These are phyloP conservation scores for Diglossa cyanea DNA, from an alignment of 2,797 vertebrate genomes.

Conservation along the genomic window DNA sequence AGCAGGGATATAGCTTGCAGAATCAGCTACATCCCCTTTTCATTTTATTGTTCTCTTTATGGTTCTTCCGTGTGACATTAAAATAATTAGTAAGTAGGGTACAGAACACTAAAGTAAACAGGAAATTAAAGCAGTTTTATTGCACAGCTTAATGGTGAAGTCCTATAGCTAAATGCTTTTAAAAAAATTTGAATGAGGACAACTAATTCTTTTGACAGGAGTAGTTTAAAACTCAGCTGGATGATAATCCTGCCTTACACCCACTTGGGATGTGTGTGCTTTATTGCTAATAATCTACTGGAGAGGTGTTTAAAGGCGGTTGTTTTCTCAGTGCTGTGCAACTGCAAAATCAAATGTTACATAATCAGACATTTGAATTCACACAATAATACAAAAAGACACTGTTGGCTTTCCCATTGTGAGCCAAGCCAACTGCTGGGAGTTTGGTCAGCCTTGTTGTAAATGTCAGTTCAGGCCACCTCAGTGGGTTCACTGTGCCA, in stretches of 20 bases:
- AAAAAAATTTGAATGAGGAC: not conserved
- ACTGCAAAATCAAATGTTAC: not conserved
- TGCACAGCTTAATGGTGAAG: not conserved
- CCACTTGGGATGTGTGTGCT: not conserved
- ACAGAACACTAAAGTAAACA: constrained; percentile 37
- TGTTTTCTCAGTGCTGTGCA: not conserved
- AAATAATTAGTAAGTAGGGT: constrained; percentile 51
- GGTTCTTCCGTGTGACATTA: constrained; percentile 37
- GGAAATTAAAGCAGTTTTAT: constrained; percentile 55
- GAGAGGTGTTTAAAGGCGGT: not conserved
- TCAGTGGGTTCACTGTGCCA: not conserved
- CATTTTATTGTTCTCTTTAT: constrained; percentile 38
- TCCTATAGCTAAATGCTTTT: not conserved
- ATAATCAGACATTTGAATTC: constrained; percentile 10
- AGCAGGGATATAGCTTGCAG: not conserved
- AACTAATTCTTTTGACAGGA: constrained; percentile 26
- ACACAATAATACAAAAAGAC: not conserved
- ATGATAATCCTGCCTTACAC: not conserved
- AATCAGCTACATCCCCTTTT: not conserved
- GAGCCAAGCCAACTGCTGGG: not conserved
- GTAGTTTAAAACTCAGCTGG: constrained; percentile 46
- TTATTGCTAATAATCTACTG: constrained; percentile 34
- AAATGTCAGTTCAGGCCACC: not conserved
- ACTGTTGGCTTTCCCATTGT: not conserved
- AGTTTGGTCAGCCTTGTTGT: not conserved